These are phyloP conservation scores for Emberiza fucata DNA, from an alignment of 2,113 vertebrate species.

Conservation along the genomic window DNA sequence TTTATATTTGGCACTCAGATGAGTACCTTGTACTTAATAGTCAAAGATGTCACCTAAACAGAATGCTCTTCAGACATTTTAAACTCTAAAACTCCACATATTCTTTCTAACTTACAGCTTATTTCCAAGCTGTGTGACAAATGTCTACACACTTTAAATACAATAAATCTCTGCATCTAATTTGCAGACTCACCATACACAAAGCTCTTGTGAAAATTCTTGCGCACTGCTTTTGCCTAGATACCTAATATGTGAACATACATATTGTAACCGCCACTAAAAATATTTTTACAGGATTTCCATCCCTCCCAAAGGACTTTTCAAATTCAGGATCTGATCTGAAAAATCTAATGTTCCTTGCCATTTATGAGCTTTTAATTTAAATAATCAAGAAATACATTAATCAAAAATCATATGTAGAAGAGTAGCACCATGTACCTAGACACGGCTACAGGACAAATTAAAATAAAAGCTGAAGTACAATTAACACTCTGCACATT, in stretches of 20 bases:
- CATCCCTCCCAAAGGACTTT: background rate
- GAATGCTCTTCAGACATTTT: conserved; percentile 2
- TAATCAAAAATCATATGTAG: background rate
- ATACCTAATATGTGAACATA: background rate
- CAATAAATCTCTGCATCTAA: background rate
- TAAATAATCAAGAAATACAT: background rate
- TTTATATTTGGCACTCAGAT: background rate
- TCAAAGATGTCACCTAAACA: background rate
- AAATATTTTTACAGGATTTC: background rate
- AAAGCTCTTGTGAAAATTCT: background rate
- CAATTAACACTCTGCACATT: background rate
- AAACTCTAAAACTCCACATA: background rate
- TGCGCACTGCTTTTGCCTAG: background rate
- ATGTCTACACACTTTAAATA: background rate
- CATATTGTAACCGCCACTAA: background rate
- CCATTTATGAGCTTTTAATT: background rate
- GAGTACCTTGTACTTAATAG: background rate
- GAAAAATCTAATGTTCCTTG: background rate
- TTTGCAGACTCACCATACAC: background rate
- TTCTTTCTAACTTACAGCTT: background rate
- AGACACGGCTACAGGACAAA: background rate
- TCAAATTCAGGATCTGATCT: background rate
- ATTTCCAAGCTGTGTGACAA: background rate
- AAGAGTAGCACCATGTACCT: background rate
- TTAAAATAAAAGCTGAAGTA: background rate